Base-by-base conservation (phyloP, 92 coral and sea anemone genomes). In the Phymanthus crucifer region DNA sequence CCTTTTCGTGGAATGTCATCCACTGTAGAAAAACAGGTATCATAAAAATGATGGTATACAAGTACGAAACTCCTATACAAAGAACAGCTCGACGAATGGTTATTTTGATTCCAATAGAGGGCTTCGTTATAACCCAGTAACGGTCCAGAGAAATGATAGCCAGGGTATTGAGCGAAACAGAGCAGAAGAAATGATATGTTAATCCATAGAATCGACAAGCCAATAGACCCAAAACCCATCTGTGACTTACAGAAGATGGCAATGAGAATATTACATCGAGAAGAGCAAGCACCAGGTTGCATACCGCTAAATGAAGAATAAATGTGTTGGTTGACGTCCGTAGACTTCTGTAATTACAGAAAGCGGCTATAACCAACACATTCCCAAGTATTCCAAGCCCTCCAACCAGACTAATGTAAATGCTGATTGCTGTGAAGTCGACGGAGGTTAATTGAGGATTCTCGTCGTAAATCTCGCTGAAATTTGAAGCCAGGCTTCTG, bases 111-210 rank as follows among this genome's bases (percentile, higher is more conserved):
- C 98, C 88, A 32, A 87, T 84, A 14, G 91, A 81, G 9, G 91
- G 90, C 66, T 90, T 90, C n/a, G 97, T 81, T 37, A 94, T 91
- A 1, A 94, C 98, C 94, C 95, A 86, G 36, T 87, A 89, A 9
- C 98, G 88, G 52, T 94, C 98, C 12, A 94, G 86, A 18, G 98
- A 92, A 35, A 94, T 94, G 13, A 93, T 86, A 1, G 94, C 98
- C 0, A 94, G 87, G 3, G 93, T 94, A 29, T 87, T 92, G 61
- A 94, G 71, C 36, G 97, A 94, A 54, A 89, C 80, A 3, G 90
- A 84, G 82, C 90, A 84, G 70, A 94, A 87, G 35, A 89, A 87
- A 50, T 89, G 87, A 76, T 94, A 91, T 9, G 75, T 73, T 57
- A 93, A 81, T 16, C 97, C 98, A 37, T 84, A 94, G 12, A 81